A percentile compares a stretch with the other conserved stretches of the same genome.
These are phyloP conservation scores for Pseudomugil gertrudae DNA, from an alignment of 2,797 vertebrate species.

Conservation along the genomic window DNA sequence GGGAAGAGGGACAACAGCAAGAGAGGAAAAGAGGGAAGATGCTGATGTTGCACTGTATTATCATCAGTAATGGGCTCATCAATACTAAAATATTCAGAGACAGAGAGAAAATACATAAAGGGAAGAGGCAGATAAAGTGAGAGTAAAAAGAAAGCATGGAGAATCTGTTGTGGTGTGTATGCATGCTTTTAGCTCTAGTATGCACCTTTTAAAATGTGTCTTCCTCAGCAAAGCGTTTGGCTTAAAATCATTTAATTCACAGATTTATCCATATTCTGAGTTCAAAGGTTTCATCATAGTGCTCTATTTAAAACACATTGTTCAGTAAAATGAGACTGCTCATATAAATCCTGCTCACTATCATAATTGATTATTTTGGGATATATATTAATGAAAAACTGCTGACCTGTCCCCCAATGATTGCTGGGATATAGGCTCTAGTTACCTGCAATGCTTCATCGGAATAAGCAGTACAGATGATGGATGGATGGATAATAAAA, in stretches of 20 bases:
- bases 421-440: too few species aligned
- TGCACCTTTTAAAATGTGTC: constrained; percentile 12
- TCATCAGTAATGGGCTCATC: constrained; percentile 80
- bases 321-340: neutral
- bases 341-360: neutral
- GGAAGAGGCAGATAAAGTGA: constrained; percentile 24
- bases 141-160: constrained; percentile 28
- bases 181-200: constrained; percentile 21
- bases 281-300: neutral
- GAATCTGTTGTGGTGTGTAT: constrained; percentile 29
- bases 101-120: constrained; percentile 8
- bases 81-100: constrained; percentile 77
- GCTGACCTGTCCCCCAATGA: too few species aligned
- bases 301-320: neutral
- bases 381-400: neutral
- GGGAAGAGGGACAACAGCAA: neutral
- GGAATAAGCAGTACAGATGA: too few species aligned
- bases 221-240: constrained; percentile 17
- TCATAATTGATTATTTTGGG: neutral
- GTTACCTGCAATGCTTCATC: too few species aligned
- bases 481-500: too few species aligned
- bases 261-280: constrained; percentile 28
- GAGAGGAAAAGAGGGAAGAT: constrained; percentile 42
- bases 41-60: constrained; percentile 76
- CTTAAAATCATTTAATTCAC: constrained; percentile 18